Evolutionary conservation across 2,113 vertebrate genomes (phyloP).

Genomic region (Forbesichthys agassizii): DNA sequence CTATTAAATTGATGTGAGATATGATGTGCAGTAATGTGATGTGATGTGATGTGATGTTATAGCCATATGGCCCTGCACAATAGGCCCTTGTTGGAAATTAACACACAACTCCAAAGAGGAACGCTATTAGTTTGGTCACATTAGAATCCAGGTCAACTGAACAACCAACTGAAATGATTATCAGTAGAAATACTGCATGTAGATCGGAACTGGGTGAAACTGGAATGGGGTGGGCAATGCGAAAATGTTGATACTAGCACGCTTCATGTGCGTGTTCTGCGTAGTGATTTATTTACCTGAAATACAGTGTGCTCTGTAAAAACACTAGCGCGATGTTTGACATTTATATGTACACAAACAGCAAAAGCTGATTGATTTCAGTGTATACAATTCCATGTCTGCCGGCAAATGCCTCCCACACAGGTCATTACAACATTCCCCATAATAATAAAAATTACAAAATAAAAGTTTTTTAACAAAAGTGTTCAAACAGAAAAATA

Average conservation of each 20-base stretch:
- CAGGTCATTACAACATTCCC: neutral
- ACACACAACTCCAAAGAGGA: neutral
- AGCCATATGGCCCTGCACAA: neutral
- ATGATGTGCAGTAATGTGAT: neutral
- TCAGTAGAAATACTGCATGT: neutral
- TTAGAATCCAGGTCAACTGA: neutral
- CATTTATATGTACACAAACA: neutral
- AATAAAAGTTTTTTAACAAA: no score
- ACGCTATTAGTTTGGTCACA: slow-evolving; percentile 1
- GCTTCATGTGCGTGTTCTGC: slow-evolving; percentile 23
- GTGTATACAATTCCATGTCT: neutral
- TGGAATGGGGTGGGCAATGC: neutral
- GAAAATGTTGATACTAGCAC: slow-evolving; percentile 11
- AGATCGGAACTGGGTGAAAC: neutral
- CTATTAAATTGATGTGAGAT: neutral
- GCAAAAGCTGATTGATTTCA: neutral
- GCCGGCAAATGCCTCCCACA: neutral
- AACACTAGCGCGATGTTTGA: slow-evolving; percentile 6
- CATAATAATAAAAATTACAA: neutral
- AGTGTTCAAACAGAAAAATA: no score
- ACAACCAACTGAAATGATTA: neutral
- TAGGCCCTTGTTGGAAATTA: neutral
- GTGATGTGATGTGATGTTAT: neutral
- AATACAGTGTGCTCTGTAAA: neutral
- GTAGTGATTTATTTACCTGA: neutral